phyloP scores from a whole-genome alignment of 1,140 invertebrate genomes.

The Planococcus citri region DNA sequence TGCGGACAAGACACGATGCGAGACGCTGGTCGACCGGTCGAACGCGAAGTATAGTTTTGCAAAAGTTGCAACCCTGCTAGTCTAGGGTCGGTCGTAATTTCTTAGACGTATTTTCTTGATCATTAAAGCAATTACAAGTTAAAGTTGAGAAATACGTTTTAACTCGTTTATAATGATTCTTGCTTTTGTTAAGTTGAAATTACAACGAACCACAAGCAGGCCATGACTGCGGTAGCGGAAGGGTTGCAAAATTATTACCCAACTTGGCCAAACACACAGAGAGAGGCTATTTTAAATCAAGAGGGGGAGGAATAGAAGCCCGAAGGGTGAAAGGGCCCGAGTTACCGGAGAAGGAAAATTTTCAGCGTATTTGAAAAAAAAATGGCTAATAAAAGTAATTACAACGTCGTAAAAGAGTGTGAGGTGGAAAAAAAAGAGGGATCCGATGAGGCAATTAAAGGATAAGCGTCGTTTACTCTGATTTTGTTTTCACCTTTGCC shows the following conservation, averaged over 20 bases:
- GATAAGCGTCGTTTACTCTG: too few relatives aligned
- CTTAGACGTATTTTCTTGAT: slow-evolving; percentile 7
- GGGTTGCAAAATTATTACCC: neutral
- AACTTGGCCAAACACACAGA: neutral
- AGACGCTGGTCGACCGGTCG: too few relatives aligned
- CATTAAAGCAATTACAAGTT: slow-evolving; percentile 7
- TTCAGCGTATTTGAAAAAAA: neutral
- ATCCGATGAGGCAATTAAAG: too few relatives aligned
- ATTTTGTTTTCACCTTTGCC: too few relatives aligned
- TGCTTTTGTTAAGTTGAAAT: neutral
- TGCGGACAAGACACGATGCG: too few relatives aligned
- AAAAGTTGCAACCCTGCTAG: neutral
- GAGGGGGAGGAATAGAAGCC: too few relatives aligned
- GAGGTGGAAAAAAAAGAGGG: too few relatives aligned
- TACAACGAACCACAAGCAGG: neutral
- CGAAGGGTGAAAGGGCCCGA: neutral
- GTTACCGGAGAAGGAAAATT: neutral
- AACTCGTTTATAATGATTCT: slow-evolving; percentile 7
- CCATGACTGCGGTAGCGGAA: too few relatives aligned
- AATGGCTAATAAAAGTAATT: neutral
- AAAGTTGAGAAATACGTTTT: neutral
- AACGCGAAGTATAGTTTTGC: neutral
- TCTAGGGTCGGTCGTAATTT: neutral
- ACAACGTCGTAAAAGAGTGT: neutral
- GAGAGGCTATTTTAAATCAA: too few relatives aligned